These are phyloP conservation scores for Drosophila leontia DNA, from an alignment of 1,140 invertebrate genomes.

Conservation along the genomic window DNA sequence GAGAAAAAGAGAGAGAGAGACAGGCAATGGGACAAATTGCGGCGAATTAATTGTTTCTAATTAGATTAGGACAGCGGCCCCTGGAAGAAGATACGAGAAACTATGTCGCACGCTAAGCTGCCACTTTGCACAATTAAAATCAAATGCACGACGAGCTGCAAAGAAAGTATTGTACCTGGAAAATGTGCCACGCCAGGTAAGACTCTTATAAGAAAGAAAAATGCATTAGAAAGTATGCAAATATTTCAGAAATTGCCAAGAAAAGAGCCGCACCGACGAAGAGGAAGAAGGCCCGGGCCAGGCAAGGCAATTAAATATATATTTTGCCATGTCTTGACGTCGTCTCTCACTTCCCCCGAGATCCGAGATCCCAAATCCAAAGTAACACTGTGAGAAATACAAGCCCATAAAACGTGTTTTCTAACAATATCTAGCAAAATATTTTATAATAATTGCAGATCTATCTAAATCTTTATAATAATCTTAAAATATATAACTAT, in stretches of 20 bases:
- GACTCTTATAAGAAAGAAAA: slow-evolving; percentile 15
- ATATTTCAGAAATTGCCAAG: slow-evolving; percentile 70
- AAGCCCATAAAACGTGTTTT: background rate
- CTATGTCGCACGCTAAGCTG: slow-evolving; percentile 79
- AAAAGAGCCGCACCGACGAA: slow-evolving; percentile 10
- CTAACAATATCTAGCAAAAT: background rate
- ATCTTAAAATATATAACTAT: background rate
- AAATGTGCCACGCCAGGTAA: slow-evolving; percentile 61
- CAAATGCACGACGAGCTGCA: slow-evolving; percentile 51
- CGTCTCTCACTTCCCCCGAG: slow-evolving; percentile 17
- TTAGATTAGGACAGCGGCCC: slow-evolving; percentile 64
- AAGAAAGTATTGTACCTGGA: slow-evolving; percentile 62
- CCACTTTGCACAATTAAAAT: slow-evolving; percentile 59
- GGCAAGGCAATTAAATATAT: slow-evolving; percentile 74
- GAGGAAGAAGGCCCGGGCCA: slow-evolving; percentile 8
- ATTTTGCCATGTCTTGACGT: slow-evolving; percentile 32
- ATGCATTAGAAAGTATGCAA: slow-evolving; percentile 82
- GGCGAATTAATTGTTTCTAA: slow-evolving; percentile 78
- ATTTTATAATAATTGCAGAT: too few species aligned
- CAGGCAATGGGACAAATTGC: slow-evolving; percentile 54
- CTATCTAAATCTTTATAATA: background rate
- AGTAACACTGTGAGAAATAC: background rate
- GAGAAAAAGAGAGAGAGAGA: slow-evolving; percentile 15
- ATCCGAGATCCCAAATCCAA: slow-evolving; percentile 12
- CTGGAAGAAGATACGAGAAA: slow-evolving; percentile 62